Conservation (phyloP, 1,140 invertebrate species). For the Drosophila novamexicana region DNA sequence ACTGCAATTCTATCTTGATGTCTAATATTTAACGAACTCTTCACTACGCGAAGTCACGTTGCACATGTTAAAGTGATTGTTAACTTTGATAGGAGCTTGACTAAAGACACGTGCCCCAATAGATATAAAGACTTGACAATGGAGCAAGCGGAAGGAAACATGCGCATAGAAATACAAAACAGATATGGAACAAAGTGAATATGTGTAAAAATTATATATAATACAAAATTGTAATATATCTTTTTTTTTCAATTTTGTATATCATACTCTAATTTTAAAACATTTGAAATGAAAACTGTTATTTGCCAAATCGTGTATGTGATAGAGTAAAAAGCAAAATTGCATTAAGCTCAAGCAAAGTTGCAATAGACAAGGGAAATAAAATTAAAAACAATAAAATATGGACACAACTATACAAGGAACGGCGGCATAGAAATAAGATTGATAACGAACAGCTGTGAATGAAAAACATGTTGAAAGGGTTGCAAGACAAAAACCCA, state of each 20-base stretch:
- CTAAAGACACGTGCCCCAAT: too few species aligned
- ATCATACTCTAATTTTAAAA: too few species aligned
- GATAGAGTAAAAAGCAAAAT: neutral
- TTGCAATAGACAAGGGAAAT: neutral
- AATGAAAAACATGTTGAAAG: constrained; percentile 3
- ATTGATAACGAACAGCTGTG: neutral
- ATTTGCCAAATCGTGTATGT: constrained; percentile 1
- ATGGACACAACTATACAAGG: neutral
- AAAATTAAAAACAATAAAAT: neutral
- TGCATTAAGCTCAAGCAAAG: neutral
- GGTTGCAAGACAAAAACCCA: neutral
- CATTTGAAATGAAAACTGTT: constrained; percentile 2
- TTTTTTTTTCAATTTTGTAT: too few species aligned
- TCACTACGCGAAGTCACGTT: too few species aligned
- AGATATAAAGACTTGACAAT: neutral
- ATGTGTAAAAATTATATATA: neutral
- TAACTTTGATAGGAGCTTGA: too few species aligned
- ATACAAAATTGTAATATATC: too few species aligned
- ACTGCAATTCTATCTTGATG: too few species aligned
- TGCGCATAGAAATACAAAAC: too few species aligned
- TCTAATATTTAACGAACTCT: too few species aligned
- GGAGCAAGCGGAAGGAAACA: constrained; percentile 19
- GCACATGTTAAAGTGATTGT: too few species aligned
- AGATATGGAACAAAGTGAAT: constrained; percentile 7
- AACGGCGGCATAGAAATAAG: neutral